Base-by-base conservation (phyloP, 2,113 vertebrate species). In the Thalassarche chlororhynchos region DNA sequence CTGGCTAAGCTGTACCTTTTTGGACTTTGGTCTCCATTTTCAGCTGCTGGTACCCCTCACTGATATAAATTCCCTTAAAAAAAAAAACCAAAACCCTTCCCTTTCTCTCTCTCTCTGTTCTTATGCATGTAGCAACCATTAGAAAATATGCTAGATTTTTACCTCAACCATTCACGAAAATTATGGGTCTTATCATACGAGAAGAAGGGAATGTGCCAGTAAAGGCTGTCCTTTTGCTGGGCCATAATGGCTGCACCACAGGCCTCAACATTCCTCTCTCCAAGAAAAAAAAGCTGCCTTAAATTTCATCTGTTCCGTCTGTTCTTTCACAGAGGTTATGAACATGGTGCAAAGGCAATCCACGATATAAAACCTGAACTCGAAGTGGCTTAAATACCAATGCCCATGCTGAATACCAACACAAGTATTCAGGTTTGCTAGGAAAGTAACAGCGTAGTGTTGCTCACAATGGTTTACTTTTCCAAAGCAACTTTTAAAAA, bases 351-450 rank as follows among this genome's bases (percentile, higher is more conserved):
- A 42, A 44, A 51, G 25, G 21, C 18, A 77, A 40, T 8, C 34
- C 20, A 14, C 0, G 0, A 25, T 10, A 5, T 1, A 74, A 62
- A 78, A 29, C 11, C 47, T 75, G 55, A 69, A 51, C n/a, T n/a
- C 16, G 12, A 20, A 84, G 40, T 8, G 16, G 12, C 25, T 85
- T 52, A 58, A 49, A 61, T 7, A 10, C 21, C 49, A 25, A 3
- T 3, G 5, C 19, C 55, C 2, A 2, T 5, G 12, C 31, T 54
- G 75, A 64, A 60, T 2, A 51, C 4, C 21, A 44, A 4, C 31
- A 3, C 3, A 2, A 65, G 28, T 2, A 6, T 16, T 46, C 21
- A 19, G 47, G 7, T 47, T 76, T 55, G 31, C 64, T 6, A 7
- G 32, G 54, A 51, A 68, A 58, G 7, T 4, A 9, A 14, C 2